Conservation (phyloP, 2,888 invertebrate species). For the Phyto melanocephala region DNA sequence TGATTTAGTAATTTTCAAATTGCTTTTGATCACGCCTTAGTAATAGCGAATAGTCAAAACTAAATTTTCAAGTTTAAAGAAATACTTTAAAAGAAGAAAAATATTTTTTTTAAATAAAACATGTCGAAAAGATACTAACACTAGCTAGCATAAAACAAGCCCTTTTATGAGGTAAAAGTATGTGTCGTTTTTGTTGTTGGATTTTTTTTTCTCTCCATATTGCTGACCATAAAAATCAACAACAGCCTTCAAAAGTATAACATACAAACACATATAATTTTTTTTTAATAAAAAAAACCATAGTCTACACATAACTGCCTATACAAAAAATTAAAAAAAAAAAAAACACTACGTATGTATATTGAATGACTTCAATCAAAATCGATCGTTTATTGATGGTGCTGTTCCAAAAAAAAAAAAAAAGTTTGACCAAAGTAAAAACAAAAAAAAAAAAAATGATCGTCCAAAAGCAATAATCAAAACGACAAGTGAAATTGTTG, state of each 20-base stretch:
- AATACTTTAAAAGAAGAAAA: neutral
- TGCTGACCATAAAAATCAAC: neutral
- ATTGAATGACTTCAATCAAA: conserved; percentile 52
- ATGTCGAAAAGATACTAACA: neutral
- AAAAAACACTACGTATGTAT: neutral
- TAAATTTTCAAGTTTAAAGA: conserved; percentile 29
- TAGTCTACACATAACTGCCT: conserved; percentile 21
- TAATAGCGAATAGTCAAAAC: neutral
- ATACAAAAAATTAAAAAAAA: neutral
- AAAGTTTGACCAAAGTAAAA: neutral
- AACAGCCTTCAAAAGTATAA: conserved; percentile 1
- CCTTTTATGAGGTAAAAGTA: conserved; percentile 48
- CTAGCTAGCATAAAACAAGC: conserved; percentile 25
- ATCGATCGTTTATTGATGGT: conserved; percentile 56
- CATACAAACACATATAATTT: conserved; percentile 2
- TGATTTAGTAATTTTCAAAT: neutral
- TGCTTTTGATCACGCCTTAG: neutral
- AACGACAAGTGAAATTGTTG: conserved; percentile 39
- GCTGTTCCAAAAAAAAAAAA: conserved; percentile 24
- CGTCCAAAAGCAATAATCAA: conserved; percentile 25
- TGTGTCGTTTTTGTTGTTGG: neutral
- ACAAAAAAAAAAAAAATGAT: conserved; percentile 24
- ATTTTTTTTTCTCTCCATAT: neutral
- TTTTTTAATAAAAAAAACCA: neutral
- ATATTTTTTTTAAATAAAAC: neutral